Conservation (phyloP, 2,888 invertebrate species). For the Tyria jacobaeae region DNA sequence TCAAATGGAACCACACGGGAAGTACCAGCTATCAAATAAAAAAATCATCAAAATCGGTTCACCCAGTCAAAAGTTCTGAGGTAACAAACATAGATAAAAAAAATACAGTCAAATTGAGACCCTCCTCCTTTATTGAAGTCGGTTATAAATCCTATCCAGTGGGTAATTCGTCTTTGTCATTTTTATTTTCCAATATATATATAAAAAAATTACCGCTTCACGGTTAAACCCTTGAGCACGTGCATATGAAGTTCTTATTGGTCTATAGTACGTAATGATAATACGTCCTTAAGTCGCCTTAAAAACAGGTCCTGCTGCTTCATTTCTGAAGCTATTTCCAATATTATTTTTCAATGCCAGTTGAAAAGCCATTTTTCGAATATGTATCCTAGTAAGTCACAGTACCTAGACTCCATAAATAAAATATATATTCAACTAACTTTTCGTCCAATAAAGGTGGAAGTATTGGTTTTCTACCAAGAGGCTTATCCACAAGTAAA, state of each 20-base stretch:
- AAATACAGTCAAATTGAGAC: too few species aligned
- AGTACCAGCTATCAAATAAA: too few species aligned
- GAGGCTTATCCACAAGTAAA: neutral
- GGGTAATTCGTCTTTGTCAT: neutral
- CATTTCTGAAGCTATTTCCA: neutral
- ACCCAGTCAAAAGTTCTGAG: too few species aligned
- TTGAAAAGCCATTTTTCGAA: constrained; percentile 1
- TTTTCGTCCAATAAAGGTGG: neutral
- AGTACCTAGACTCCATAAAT: neutral
- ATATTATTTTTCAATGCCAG: neutral
- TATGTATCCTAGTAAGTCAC: neutral
- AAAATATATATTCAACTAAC: neutral
- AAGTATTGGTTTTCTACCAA: neutral
- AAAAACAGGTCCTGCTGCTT: neutral
- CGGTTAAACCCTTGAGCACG: constrained; percentile 1
- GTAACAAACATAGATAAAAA: too few species aligned
- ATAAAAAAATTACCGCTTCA: constrained; percentile 8
- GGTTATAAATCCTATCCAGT: neutral
- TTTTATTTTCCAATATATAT: neutral
- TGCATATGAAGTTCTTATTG: constrained; percentile 1
- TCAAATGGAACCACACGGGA: too few species aligned
- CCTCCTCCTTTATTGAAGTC: too few species aligned
- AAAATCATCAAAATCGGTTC: too few species aligned
- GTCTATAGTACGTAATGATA: constrained; percentile 1
- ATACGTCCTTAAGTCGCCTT: neutral